Base-by-base conservation (phyloP, 2,113 vertebrate genomes). In the Glaucomys volans region DNA sequence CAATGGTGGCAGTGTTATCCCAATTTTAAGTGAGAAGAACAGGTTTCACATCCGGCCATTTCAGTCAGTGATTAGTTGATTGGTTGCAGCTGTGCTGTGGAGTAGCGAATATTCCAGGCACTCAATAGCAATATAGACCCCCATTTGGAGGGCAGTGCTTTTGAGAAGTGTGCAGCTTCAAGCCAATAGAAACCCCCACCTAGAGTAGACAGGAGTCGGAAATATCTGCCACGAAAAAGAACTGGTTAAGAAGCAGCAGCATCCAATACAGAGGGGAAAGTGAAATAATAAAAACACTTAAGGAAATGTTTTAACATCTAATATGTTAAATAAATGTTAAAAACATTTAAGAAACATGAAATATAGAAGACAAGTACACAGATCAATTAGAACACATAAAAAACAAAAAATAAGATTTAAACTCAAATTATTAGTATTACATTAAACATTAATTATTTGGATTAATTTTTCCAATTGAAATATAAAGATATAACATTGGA, bases 281-380 rank as follows among this genome's bases (percentile, higher is more conserved):
- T 85, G 22, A 54, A 94, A 69, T 86, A 74, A 40, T 66, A 57
- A 47, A 88, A 90, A 32, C 22, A 74, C 30, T 94, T 88, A 77
- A 74, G 57, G 57, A 44, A 74, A 66, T 11, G n/a, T n/a, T n/a
- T n/a, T n/a, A n/a, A n/a, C n/a, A n/a, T n/a, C n/a, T n/a, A n/a
- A n/a, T n/a, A n/a, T n/a, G n/a, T n/a, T n/a, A n/a, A n/a, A n/a
- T n/a, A n/a, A n/a, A n/a, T n/a, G n/a, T n/a, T n/a, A n/a, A n/a
- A n/a, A n/a, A n/a, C n/a, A n/a, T n/a, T n/a, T 6, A 83, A 89
- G 77, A 84, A 4, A 50, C 9, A 57, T 9, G 76, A 44, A 90
- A 74, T 52, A 71, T 6, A 37, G 0, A 40, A 1, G 35, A 50
- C 54, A 64, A 52, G 14, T 54, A 64, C 35, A 79, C 12, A 87